Conservation (phyloP, 2,113 vertebrate species). For the Austrofundulus limnaeus region DNA sequence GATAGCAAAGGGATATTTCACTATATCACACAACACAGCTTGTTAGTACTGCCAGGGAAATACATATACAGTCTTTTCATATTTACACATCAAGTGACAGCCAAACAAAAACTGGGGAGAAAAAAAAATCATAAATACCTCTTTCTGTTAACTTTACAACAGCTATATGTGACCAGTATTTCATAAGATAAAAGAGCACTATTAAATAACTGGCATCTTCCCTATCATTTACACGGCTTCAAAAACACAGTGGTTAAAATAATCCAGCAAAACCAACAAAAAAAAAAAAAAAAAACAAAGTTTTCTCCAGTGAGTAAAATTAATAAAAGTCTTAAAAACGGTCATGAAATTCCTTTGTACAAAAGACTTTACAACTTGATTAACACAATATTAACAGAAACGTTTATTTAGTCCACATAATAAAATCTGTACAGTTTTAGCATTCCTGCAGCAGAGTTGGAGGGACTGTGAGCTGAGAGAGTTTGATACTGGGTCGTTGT, state of each 20-base stretch:
- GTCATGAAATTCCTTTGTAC: conserved; percentile 81
- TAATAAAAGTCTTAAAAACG: conserved; percentile 82
- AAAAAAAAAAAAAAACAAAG: conserved; percentile 69
- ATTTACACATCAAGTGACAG: conserved; percentile 84
- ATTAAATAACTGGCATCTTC: conserved; percentile 84
- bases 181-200: conserved; percentile 76
- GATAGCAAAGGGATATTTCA: conserved; percentile 81
- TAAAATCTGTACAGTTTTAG: conserved; percentile 82
- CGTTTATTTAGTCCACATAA: conserved; percentile 65
- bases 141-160: conserved; percentile 86
- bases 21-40: conserved; percentile 83
- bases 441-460: conserved; percentile 67
- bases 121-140: conserved; percentile 81
- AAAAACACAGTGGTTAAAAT: conserved; percentile 94
- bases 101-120: conserved; percentile 50
- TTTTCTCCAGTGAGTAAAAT: conserved; percentile 93
- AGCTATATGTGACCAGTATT: conserved; percentile 78
- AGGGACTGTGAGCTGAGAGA: conserved; percentile 59
- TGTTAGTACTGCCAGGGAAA: conserved; percentile 83
- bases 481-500: conserved; percentile 44
- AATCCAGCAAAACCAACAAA: conserved; percentile 84
- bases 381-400: conserved; percentile 79
- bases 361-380: conserved; percentile 83
- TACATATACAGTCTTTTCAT: conserved; percentile 83
- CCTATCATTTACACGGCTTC: conserved; percentile 77